Conservation (phyloP, 37 sponge, comb jelly and placozoan species). For the Corticium candelabrum region DNA sequence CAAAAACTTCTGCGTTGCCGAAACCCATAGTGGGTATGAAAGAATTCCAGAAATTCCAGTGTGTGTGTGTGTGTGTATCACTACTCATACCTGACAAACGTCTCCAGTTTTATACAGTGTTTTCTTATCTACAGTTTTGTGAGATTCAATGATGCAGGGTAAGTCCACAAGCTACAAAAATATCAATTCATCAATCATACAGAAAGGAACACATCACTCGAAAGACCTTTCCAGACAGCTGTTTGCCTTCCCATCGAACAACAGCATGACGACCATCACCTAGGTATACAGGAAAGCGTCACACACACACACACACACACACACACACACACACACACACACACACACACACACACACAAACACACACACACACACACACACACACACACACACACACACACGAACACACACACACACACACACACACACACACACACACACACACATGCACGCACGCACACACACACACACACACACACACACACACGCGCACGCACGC, state of each 20-base stretch:
- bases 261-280: constrained; percentile 49
- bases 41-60: no score
- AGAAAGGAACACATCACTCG: neutral
- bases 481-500: no score
- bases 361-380: no score
- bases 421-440: constrained; percentile 34
- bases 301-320: no score
- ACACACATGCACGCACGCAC: constrained; percentile 36
- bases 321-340: constrained; percentile 18
- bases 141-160: constrained; percentile 77
- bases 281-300: constrained; percentile 10
- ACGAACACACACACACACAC: constrained; percentile 11
- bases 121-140: constrained; percentile 91
- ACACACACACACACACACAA: no score
- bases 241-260: constrained; percentile 45
- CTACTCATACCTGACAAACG: constrained; percentile 90
- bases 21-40: no score
- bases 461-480: neutral
- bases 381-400: no score
- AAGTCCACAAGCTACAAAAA: constrained; percentile 64
- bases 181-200: neutral
- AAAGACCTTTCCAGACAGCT: constrained; percentile 50
- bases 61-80: no score
- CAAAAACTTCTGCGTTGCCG: no score
- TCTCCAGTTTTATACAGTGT: constrained; percentile 90